A percentile compares a stretch with the other conserved stretches of the same genome.
Conservation (phyloP, 2,113 vertebrate species). For the Beaufortia kweichowensis region DNA sequence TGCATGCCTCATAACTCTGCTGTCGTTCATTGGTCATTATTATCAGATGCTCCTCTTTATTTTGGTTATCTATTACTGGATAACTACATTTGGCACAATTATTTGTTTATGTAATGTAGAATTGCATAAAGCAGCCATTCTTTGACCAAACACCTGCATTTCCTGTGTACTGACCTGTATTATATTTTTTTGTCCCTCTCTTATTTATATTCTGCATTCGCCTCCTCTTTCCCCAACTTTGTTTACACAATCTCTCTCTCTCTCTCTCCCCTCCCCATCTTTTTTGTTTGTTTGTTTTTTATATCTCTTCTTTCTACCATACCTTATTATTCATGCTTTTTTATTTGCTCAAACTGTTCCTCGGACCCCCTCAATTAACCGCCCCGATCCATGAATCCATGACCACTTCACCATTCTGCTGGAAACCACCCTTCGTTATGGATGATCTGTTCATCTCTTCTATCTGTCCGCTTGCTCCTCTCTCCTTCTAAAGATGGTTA, state of each 20-base stretch:
- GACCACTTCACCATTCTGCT: slow-evolving; percentile 98
- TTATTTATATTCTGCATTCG: slow-evolving; percentile 89
- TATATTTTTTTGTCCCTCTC: slow-evolving; percentile 97
- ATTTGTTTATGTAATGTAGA: slow-evolving; percentile 84
- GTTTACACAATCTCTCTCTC: slow-evolving; percentile 72
- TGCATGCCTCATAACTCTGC: slow-evolving; percentile 76
- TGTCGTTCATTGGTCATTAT: slow-evolving; percentile 66
- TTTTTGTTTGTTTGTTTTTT: slow-evolving; percentile 76
- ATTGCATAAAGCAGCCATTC: slow-evolving; percentile 97
- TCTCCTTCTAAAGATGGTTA: slow-evolving; percentile 85
- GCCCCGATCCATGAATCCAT: slow-evolving; percentile 90
- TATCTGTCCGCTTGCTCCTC: slow-evolving; percentile 94
- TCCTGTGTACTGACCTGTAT: slow-evolving; percentile 99
- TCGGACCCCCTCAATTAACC: slow-evolving; percentile 90
- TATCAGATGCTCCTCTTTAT: slow-evolving; percentile 62
- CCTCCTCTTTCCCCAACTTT: slow-evolving; percentile 76
- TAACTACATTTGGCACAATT: slow-evolving; percentile 90
- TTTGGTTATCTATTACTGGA: slow-evolving; percentile 88
- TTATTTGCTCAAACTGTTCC: slow-evolving; percentile 80
- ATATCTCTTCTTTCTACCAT: slow-evolving; percentile 68
- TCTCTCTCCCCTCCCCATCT: slow-evolving; percentile 68
- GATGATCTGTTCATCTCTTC: slow-evolving; percentile 99
- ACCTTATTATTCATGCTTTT: slow-evolving; percentile 78
- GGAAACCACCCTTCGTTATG: slow-evolving; percentile 99
- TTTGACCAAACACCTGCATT: slow-evolving; percentile 99